phyloP scores from a whole-genome alignment of 2,888 invertebrate genomes.

The Barypeithes pellucidus region DNA sequence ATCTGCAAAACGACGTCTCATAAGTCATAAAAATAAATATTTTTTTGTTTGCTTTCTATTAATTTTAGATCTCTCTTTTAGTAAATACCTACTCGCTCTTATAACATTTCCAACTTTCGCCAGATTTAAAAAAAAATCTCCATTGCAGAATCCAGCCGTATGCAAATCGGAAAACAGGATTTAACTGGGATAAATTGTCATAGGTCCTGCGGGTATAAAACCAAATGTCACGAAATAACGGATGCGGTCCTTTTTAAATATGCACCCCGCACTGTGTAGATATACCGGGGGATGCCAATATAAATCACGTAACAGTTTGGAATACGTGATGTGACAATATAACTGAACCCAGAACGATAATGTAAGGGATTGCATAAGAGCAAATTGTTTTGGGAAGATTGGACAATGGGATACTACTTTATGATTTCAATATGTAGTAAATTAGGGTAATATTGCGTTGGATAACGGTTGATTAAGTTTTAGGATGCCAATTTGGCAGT shows the following conservation, averaged over 20 bases:
- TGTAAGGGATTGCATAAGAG: slow-evolving; percentile 9
- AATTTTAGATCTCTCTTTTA: too few species aligned
- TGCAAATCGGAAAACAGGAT: slow-evolving; percentile 33
- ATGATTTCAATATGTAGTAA: slow-evolving; percentile 14
- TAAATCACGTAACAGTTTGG: slow-evolving; percentile 67
- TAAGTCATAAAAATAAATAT: too few species aligned
- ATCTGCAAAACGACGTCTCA: too few species aligned
- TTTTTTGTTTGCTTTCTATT: too few species aligned
- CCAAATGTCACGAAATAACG: slow-evolving; percentile 54
- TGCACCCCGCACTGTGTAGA: slow-evolving; percentile 61
- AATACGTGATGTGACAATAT: slow-evolving; percentile 65
- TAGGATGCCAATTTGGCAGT: too few species aligned
- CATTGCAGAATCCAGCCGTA: slow-evolving; percentile 14
- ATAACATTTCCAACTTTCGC: too few species aligned
- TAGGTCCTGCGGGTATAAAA: slow-evolving; percentile 41
- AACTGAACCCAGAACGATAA: slow-evolving; percentile 56
- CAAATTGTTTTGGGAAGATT: slow-evolving; percentile 22
- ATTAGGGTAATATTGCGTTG: neutral
- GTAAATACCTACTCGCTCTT: too few species aligned
- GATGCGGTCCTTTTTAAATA: slow-evolving; percentile 61
- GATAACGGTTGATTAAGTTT: too few species aligned
- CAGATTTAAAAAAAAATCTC: too few species aligned
- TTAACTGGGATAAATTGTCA: slow-evolving; percentile 43
- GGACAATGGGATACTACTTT: neutral
- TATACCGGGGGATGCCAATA: slow-evolving; percentile 61